Base-by-base conservation (phyloP, 2,113 vertebrate species). In the Antigone vipio region DNA sequence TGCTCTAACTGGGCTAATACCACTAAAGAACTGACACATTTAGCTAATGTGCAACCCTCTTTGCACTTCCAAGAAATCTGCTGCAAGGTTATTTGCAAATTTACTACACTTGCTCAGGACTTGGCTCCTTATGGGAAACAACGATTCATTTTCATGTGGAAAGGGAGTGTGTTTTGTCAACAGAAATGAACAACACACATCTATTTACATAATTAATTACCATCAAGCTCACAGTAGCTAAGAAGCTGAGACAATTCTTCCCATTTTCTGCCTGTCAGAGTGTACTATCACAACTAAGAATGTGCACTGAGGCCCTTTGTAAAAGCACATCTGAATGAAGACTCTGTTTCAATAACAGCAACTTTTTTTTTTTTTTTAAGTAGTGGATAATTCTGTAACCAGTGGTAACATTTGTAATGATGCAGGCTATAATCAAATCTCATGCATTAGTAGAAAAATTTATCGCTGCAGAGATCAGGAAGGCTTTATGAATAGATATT, bases 141-240 rank as follows among this genome's bases (percentile, higher is more conserved):
- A 55, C 8, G 1, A 79, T 88, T 95, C 67, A 79, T 83, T 67
- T 93, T 76, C 74, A 58, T 59, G 71, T 88, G 66, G 45, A 85
- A 88, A 69, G 29, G 32, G 79, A 87, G 38, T 14, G 30, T 64
- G 74, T 89, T 93, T 89, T 95, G 74, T 85, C 12, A 13, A 73
- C 77, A 92, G 63, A 91, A 91, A 84, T 22, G 29, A 95, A 85
- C 85, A 91, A 52, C 73, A 34, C 42, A 50, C 53, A 91, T 53
- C 71, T 87, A 89, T 95, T 95, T 91, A 84, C 93, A 88, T 93
- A 93, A 96, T 76, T 95, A 92, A 94, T 85, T 87, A 73, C 71
- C 84, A 85, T 73, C 55, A 59, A 73, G 74, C 38, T 82, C 84
- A 69, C 26, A 66, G 45, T 32, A 90, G 66, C 6, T 89, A 76